These are phyloP conservation scores for Augiades crinisus DNA, from an alignment of 2,888 invertebrate genomes.

Conservation along the genomic window DNA sequence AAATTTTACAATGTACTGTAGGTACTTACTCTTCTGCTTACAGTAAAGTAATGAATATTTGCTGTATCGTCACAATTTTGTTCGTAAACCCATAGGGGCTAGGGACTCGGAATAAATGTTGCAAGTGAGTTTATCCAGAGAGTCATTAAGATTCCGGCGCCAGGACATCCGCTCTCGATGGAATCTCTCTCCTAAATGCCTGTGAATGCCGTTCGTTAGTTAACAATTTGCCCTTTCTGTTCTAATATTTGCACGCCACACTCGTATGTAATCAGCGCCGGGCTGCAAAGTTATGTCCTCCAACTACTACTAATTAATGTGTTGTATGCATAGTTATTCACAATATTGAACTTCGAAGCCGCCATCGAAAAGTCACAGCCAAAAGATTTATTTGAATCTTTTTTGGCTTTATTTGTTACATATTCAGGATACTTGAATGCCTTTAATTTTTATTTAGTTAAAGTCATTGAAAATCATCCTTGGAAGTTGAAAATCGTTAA, in stretches of 20 bases:
- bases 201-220: slow-evolving; percentile 10
- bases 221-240: neutral
- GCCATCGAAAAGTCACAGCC: too few species aligned
- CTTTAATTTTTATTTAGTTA: too few species aligned
- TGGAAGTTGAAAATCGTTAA: too few species aligned
- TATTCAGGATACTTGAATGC: too few species aligned
- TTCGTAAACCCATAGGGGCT: neutral
- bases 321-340: too few species aligned
- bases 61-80: neutral
- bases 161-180: slow-evolving; percentile 1
- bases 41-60: neutral
- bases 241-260: slow-evolving; percentile 5
- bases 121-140: slow-evolving; percentile 1
- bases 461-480: too few species aligned
- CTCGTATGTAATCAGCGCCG: neutral
- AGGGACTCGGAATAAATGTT: neutral
- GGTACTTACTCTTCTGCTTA: neutral
- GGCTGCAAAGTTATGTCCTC: neutral
- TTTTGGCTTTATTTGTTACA: too few species aligned
- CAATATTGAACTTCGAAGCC: too few species aligned
- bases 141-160: slow-evolving; percentile 18
- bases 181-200: slow-evolving; percentile 10
- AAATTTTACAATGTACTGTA: too few species aligned
- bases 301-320: too few species aligned
- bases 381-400: too few species aligned